Evolutionary conservation across 2,797 vertebrate genomes (phyloP).

Genomic region (Schizopygopsis pylzovi): DNA sequence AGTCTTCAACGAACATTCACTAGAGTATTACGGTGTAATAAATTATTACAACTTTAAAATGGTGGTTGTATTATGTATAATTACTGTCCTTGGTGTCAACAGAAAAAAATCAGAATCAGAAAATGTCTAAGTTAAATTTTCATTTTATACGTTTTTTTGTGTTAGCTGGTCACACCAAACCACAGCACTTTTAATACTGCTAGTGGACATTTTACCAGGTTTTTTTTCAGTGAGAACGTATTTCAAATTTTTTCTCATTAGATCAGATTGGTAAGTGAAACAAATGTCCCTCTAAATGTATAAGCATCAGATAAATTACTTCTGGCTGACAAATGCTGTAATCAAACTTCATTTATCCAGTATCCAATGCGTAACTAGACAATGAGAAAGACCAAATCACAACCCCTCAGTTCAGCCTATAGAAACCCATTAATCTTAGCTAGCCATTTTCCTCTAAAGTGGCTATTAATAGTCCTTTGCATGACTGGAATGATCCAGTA

Average conservation of each 20-base stretch:
- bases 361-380: not conserved
- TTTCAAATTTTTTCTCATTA: not conserved
- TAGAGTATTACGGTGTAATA: too few relatives aligned
- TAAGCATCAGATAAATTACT: constrained; percentile 18
- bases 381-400: not conserved
- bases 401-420: not conserved
- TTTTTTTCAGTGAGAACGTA: not conserved
- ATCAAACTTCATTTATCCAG: constrained; percentile 22
- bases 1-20: too few relatives aligned
- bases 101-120: too few relatives aligned
- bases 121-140: too few relatives aligned
- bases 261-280: constrained; percentile 7
- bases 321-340: constrained; percentile 18
- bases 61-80: too few relatives aligned
- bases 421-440: constrained; percentile 19
- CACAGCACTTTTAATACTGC: too few relatives aligned
- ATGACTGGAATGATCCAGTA: not conserved
- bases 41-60: too few relatives aligned
- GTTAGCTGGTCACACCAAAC: too few relatives aligned
- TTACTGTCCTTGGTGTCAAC: too few relatives aligned
- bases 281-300: constrained; percentile 4
- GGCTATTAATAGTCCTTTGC: constrained; percentile 30
- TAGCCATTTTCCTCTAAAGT: constrained; percentile 5
- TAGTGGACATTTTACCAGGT: too few relatives aligned
- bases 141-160: too few relatives aligned